Conservation (phyloP, 2,888 invertebrate species). For the Celastrina argiolus region DNA sequence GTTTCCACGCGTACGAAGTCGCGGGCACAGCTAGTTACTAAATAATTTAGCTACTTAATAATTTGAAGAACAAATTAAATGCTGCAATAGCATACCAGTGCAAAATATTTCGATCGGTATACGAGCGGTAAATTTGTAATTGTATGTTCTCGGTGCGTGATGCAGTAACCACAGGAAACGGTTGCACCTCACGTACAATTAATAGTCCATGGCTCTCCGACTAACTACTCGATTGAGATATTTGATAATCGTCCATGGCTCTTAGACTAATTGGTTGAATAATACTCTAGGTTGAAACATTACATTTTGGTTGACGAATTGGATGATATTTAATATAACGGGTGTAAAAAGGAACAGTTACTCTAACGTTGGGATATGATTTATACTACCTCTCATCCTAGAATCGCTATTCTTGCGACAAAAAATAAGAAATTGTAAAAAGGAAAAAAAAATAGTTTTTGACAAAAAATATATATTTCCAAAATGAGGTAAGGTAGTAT, state of each 20-base stretch:
- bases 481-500: no score
- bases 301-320: no score
- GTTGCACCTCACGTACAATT: conserved; percentile 48
- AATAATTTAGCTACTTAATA: background rate
- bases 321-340: no score
- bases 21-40: no score
- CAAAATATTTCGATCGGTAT: conserved; percentile 26
- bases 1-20: no score
- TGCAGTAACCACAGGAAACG: conserved; percentile 56
- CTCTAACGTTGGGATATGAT: no score
- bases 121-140: conserved; percentile 33
- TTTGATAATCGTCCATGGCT: background rate
- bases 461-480: no score
- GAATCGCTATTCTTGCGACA: no score
- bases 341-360: no score
- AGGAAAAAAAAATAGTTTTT: no score
- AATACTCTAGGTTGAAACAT: conserved; percentile 29
- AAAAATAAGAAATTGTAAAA: no score
- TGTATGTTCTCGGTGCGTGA: conserved; percentile 29
- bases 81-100: background rate
- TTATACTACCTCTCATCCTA: no score
- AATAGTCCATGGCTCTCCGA: conserved; percentile 39
- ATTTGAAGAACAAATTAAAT: conserved; percentile 4
- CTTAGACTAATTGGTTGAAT: conserved; percentile 14
- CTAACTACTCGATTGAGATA: conserved; percentile 7